A percentile compares a stretch with the other conserved stretches of the same genome.
Evolutionary conservation across 2,888 invertebrate genomes (phyloP).

Genomic region (Tetheella fluctuosa): DNA sequence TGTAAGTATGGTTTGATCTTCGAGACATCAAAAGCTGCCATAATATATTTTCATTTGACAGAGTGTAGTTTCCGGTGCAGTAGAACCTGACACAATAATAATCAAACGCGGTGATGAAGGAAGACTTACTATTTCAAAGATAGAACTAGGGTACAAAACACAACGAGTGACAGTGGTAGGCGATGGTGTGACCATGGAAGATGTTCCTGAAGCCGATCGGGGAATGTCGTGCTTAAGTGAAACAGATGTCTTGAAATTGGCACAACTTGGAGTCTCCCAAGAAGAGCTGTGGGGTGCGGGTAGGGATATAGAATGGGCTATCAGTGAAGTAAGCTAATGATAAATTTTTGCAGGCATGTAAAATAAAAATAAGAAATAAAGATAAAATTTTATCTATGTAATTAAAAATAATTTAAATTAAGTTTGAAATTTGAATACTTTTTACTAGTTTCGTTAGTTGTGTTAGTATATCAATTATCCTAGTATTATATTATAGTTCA

Average conservation of each 20-base stretch:
- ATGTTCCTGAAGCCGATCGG: constrained; percentile 66
- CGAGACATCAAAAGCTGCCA: neutral
- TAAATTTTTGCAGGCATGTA: neutral
- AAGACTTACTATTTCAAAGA: constrained; percentile 70
- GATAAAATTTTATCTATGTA: too few species aligned
- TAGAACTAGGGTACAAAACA: constrained; percentile 82
- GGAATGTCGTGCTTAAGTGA: constrained; percentile 82
- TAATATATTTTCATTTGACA: constrained; percentile 54
- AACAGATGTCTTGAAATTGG: constrained; percentile 81
- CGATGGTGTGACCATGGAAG: constrained; percentile 67
- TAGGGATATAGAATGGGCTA: constrained; percentile 93
- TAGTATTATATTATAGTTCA: too few species aligned
- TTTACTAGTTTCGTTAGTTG: too few species aligned
- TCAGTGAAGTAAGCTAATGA: constrained; percentile 78
- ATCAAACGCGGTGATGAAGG: constrained; percentile 79
- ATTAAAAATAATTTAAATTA: too few species aligned
- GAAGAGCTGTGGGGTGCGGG: constrained; percentile 88
- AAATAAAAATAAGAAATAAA: too few species aligned
- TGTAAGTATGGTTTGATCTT: neutral
- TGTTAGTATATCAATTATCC: too few species aligned
- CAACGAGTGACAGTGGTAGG: constrained; percentile 71
- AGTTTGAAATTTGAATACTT: too few species aligned
- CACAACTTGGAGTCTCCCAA: constrained; percentile 75
- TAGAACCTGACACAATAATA: constrained; percentile 90
- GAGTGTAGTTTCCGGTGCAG: constrained; percentile 91